These are phyloP conservation scores for Drosophila subobscura DNA, from an alignment of 1,140 invertebrate species.

Conservation along the genomic window DNA sequence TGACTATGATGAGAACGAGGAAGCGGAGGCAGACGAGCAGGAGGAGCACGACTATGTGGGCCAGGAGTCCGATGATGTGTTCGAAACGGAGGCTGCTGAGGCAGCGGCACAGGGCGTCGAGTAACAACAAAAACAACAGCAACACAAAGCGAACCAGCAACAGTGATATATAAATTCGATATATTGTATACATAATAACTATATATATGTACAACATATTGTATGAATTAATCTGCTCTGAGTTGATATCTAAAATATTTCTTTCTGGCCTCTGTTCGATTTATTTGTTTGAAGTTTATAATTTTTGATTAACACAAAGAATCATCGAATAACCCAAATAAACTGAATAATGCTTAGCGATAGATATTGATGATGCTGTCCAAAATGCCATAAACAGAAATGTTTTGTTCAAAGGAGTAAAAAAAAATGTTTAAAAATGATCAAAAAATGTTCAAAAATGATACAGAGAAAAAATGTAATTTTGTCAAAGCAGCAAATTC, in stretches of 20 bases:
- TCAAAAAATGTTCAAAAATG: slow-evolving; percentile 22
- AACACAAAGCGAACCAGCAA: slow-evolving; percentile 59
- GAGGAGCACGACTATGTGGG: slow-evolving; percentile 36
- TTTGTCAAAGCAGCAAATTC: neutral
- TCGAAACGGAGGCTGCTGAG: slow-evolving; percentile 59
- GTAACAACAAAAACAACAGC: slow-evolving; percentile 1
- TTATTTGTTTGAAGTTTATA: slow-evolving; percentile 48
- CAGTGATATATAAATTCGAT: slow-evolving; percentile 73
- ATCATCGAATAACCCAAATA: slow-evolving; percentile 50
- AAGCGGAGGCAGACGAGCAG: slow-evolving; percentile 23
- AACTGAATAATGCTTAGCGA: slow-evolving; percentile 39
- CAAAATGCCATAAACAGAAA: slow-evolving; percentile 57
- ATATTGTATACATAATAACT: slow-evolving; percentile 54
- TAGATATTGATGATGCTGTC: slow-evolving; percentile 51
- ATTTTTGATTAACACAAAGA: slow-evolving; percentile 18
- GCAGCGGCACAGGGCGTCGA: slow-evolving; percentile 34
- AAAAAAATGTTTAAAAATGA: slow-evolving; percentile 24
- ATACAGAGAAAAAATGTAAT: slow-evolving; percentile 12
- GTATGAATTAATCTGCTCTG: slow-evolving; percentile 47
- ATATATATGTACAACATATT: slow-evolving; percentile 61
- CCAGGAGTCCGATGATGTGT: slow-evolving; percentile 70
- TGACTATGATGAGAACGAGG: slow-evolving; percentile 60
- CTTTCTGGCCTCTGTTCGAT: slow-evolving; percentile 12
- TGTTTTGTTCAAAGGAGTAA: slow-evolving; percentile 5
- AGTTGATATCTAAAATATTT: slow-evolving; percentile 35